Conservation (phyloP, 2,113 vertebrate species). For the Paramisgurnus dabryanus region DNA sequence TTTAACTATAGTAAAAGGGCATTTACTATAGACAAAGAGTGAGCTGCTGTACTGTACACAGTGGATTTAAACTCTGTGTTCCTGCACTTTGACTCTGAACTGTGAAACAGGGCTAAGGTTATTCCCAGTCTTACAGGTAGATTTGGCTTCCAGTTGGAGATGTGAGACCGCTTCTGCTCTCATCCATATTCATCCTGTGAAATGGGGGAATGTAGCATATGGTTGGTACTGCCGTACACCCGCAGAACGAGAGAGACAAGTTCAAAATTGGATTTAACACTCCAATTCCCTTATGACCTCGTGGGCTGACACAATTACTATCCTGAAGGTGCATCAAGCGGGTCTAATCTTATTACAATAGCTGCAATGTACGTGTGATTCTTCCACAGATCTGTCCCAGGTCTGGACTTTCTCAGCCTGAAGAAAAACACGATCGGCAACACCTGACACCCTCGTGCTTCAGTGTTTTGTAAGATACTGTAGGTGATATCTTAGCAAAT, state of each 20-base stretch:
- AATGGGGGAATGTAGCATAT: constrained; percentile 76
- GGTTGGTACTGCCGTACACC: constrained; percentile 66
- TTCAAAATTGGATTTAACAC: constrained; percentile 79
- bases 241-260: constrained; percentile 70
- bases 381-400: constrained; percentile 16
- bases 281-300: constrained; percentile 74
- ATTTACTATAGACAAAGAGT: not conserved
- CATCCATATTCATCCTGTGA: constrained; percentile 78
- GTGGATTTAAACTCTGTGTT: not conserved
- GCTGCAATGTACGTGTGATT: not conserved
- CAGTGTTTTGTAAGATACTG: not conserved
- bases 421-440: not conserved
- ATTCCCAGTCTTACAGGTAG: constrained; percentile 41
- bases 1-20: not conserved
- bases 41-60: constrained; percentile 18
- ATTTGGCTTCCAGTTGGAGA: not conserved
- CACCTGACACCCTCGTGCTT: not conserved
- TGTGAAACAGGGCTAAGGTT: constrained; percentile 34
- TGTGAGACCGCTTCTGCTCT: constrained; percentile 60
- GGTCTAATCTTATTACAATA: constrained; percentile 34
- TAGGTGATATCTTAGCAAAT: not conserved
- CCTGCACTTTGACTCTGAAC: not conserved
- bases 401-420: constrained; percentile 10
- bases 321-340: constrained; percentile 60
- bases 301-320: constrained; percentile 74